Evolutionary conservation across 2,888 invertebrate species (phyloP).

Genomic region (Papilio protenor): DNA sequence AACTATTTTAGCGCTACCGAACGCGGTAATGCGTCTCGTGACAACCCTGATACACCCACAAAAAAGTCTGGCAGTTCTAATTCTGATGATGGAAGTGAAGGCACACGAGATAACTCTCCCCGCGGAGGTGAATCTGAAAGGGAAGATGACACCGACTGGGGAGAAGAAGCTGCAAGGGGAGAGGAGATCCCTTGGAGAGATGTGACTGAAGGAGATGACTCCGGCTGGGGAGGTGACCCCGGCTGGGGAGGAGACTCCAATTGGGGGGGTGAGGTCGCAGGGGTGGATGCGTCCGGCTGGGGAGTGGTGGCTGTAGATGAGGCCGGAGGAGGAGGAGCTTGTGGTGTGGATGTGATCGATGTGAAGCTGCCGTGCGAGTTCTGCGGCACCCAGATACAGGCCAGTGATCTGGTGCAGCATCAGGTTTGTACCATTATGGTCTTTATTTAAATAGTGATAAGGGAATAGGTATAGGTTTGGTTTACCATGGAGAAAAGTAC

Average conservation of each 20-base stretch:
- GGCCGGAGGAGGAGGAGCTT: not conserved
- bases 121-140: not conserved
- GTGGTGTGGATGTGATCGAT: slow-evolving; percentile 45
- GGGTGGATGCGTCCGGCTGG: not conserved
- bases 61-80: not conserved
- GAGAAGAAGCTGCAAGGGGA: not conserved
- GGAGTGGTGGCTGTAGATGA: not conserved
- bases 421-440: slow-evolving; percentile 62
- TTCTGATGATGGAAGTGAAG: not conserved
- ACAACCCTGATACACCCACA: not conserved
- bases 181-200: not conserved
- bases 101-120: not conserved
- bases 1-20: slow-evolving; percentile 13
- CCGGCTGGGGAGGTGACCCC: not conserved
- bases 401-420: slow-evolving; percentile 81
- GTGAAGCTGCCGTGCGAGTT: slow-evolving; percentile 86
- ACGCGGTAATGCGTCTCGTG: not conserved
- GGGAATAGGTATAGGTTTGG: not conserved
- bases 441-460: not conserved
- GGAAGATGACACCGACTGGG: slow-evolving; percentile 15
- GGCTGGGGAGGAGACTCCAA: not conserved
- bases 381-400: slow-evolving; percentile 79
- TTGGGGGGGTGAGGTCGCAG: not conserved
- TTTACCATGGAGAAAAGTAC: no score
- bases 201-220: not conserved